phyloP scores from a whole-genome alignment of 2,797 vertebrate species.

The Sebastes diaconus region DNA sequence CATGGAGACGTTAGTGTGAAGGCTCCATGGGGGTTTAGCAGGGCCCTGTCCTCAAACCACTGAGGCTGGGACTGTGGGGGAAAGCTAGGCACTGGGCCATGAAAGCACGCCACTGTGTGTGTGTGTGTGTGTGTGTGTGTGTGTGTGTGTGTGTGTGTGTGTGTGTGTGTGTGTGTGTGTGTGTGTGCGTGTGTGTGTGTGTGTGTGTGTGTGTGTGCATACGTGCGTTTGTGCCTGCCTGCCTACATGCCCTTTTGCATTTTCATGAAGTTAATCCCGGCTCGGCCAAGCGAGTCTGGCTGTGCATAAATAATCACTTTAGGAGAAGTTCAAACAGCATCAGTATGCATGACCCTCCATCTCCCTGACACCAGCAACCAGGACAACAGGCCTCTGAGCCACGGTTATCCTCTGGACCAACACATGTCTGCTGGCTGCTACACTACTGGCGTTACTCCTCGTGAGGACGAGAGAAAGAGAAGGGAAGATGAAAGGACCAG shows the following conservation, averaged over 20 bases:
- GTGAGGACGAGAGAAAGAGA: neutral
- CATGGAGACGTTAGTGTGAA: constrained; percentile 71
- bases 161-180: constrained; percentile 24
- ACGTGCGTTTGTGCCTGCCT: constrained; percentile 20
- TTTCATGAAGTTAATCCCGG: constrained; percentile 79
- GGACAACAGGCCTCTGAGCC: constrained; percentile 58
- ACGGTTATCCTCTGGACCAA: constrained; percentile 38
- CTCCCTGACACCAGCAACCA: constrained; percentile 66
- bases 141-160: neutral
- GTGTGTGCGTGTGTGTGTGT: constrained; percentile 1
- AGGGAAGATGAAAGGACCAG: neutral
- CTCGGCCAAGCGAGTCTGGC: constrained; percentile 59
- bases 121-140: neutral
- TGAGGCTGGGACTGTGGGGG: constrained; percentile 45
- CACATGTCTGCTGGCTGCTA: constrained; percentile 44
- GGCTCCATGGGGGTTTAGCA: constrained; percentile 61
- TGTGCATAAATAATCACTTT: constrained; percentile 80
- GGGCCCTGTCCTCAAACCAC: constrained; percentile 63
- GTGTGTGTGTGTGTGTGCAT: neutral
- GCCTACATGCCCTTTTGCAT: constrained; percentile 66
- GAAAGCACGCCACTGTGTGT: constrained; percentile 47
- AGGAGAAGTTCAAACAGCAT: constrained; percentile 78
- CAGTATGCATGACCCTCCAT: constrained; percentile 78
- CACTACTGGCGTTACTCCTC: constrained; percentile 12
- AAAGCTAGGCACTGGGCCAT: constrained; percentile 57